Evolutionary conservation across 1,140 invertebrate species (phyloP), one percentile per base, ranked within the genome.

Genomic region (Phthorimaea operculella): DNA sequence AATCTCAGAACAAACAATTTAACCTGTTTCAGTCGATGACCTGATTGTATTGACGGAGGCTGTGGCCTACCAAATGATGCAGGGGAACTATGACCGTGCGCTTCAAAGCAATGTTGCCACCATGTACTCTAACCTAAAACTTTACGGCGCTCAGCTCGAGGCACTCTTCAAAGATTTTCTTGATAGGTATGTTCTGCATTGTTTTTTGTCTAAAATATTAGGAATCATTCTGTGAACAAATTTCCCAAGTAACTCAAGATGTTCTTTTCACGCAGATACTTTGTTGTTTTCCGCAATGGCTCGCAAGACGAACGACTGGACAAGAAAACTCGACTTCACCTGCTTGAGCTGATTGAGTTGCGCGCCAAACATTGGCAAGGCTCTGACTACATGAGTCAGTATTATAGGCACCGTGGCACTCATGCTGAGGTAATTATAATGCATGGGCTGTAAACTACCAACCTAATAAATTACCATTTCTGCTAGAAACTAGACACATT

Each of bases 331-430:
- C 89, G 94, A 80, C 88, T 95, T 74, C 91, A 94, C 83, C 88
- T 97, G 61, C 88, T 97, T 70, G 94, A 96, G 87, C 86, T 96
- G 39, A 94, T 97, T 62, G 95, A 97, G 87, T 87, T 96, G 61
- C 87, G 95, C 78, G 94, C 94, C 51, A 93, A 93, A 78, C 90
- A 92, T 68, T 97, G 94, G 94, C 90, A 91, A 70, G 89, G 90
- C 54, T 90, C 89, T 60, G 93, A 94, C 80, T 90, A 92, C 58
- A 90, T 94, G 84, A 91, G 90, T 81, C 90, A 90, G 61, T 96
- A 95, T 83, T 96, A 95, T 74, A 90, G 90, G 68, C 90, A 92
- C 69, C 94, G 94, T 84, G 88, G 92, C 63, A 90, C 88, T 63
- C 90, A 90, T 83, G 85, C 90, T 65, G 91, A 93, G 87, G 92